phyloP scores from a whole-genome alignment of 2,797 vertebrate species.

The Linurgus olivaceus region DNA sequence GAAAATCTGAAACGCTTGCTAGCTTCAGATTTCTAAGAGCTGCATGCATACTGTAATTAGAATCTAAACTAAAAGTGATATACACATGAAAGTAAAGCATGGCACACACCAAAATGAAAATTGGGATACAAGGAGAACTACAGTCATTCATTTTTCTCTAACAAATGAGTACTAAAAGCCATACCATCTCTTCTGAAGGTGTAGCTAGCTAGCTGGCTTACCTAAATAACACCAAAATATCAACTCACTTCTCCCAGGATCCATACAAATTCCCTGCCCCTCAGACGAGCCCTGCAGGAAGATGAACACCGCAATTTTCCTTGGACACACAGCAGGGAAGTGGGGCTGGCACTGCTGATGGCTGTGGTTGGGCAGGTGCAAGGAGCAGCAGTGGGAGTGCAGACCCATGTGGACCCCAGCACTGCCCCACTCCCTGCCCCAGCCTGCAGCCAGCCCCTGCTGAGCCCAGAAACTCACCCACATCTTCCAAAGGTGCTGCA shows the following conservation, averaged over 20 bases:
- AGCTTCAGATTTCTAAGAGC: background rate
- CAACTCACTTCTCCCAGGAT: background rate
- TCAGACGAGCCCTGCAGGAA: background rate
- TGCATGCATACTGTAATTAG: background rate
- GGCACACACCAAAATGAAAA: background rate
- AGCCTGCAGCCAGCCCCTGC: background rate
- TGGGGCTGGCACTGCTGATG: fast-evolving
- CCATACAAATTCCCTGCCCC: background rate
- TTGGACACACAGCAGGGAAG: background rate
- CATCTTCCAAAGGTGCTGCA: background rate
- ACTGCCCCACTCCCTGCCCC: fast-evolving
- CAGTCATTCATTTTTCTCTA: background rate
- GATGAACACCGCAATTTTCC: background rate
- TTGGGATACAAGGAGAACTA: background rate
- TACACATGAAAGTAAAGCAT: background rate
- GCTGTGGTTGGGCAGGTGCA: fast-evolving
- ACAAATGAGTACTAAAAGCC: background rate
- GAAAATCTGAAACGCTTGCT: background rate
- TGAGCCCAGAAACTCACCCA: background rate
- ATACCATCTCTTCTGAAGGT: background rate
- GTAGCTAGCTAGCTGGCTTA: background rate
- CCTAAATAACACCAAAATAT: background rate
- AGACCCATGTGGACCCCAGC: fast-evolving
- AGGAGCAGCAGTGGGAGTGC: background rate
- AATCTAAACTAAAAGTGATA: background rate